These are phyloP conservation scores for Brachymystax lenok DNA, from an alignment of 2,797 vertebrate genomes.

Conservation along the genomic window DNA sequence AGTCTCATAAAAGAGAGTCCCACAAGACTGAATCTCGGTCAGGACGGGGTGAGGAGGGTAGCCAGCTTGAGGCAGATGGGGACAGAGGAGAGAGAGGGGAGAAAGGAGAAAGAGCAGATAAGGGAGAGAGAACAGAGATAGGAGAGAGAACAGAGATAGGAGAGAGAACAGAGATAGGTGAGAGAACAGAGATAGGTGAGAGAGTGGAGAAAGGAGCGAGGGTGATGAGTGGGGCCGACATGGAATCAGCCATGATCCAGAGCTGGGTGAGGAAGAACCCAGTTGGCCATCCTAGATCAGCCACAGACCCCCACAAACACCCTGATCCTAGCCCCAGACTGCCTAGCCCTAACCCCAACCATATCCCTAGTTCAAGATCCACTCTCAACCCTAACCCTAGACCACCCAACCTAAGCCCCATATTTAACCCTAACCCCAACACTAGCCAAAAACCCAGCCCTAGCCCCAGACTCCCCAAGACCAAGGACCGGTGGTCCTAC, in stretches of 20 bases:
- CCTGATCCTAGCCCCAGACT: conserved; percentile 41
- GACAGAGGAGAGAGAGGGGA: too few relatives aligned
- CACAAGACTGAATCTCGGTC: conserved; percentile 68
- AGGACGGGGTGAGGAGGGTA: conserved; percentile 35
- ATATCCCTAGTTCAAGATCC: neutral
- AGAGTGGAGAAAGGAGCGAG: conserved; percentile 59
- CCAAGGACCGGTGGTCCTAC: conserved; percentile 90
- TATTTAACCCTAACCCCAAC: neutral
- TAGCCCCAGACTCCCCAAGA: conserved; percentile 66
- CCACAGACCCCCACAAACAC: conserved; percentile 58
- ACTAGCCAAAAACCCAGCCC: neutral
- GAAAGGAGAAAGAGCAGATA: conserved; percentile 28
- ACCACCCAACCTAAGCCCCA: neutral
- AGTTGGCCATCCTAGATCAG: conserved; percentile 74
- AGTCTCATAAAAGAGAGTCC: too few relatives aligned
- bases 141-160: conserved; percentile 58
- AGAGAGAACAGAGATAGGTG: conserved; percentile 59
- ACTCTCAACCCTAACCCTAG: neutral
- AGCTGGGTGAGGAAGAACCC: conserved; percentile 81
- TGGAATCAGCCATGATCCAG: conserved; percentile 62
- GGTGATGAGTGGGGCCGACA: conserved; percentile 43
- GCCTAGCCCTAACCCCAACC: conserved; percentile 11
- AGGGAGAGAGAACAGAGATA: conserved; percentile 44
- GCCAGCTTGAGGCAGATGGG: conserved; percentile 43
- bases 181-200: conserved; percentile 62